A percentile compares a stretch with the other conserved stretches of the same genome.
phyloP scores from a whole-genome alignment of 2,797 vertebrate species.

The Lagodon rhomboides region DNA sequence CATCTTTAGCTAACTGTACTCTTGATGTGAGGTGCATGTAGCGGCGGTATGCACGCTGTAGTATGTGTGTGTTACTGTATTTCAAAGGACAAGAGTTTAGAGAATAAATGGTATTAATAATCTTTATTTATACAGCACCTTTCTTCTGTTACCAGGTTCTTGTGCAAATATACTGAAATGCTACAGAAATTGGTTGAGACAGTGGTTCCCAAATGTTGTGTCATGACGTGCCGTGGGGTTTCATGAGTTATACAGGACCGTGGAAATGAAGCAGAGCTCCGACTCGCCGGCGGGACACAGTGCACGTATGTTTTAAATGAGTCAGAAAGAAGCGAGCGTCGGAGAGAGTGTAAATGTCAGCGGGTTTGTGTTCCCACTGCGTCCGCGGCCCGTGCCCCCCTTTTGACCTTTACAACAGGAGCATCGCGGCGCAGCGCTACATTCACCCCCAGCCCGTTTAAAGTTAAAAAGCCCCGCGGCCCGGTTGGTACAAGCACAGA shows the following conservation, averaged over 20 bases:
- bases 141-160: too few species aligned
- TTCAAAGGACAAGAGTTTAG: too few species aligned
- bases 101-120: too few species aligned
- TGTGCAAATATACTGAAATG: too few species aligned
- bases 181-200: too few species aligned
- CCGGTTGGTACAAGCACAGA: conserved; percentile 28
- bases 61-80: too few species aligned
- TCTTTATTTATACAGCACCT: too few species aligned
- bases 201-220: too few species aligned
- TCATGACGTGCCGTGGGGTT: too few species aligned
- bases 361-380: conserved; percentile 64
- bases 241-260: neutral
- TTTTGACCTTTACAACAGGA: conserved; percentile 69
- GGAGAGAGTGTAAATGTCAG: conserved; percentile 70
- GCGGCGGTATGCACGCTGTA: too few species aligned
- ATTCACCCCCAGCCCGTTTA: conserved; percentile 34
- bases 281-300: conserved; percentile 10
- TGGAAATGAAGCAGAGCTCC: conserved; percentile 5
- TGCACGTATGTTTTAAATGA: conserved; percentile 30
- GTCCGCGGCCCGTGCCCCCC: conserved; percentile 55
- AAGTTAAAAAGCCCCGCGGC: conserved; percentile 53
- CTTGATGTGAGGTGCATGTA: too few species aligned
- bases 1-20: too few species aligned
- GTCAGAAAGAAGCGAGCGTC: conserved; percentile 27
- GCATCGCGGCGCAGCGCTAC: conserved; percentile 22